phyloP scores from a whole-genome alignment of 2,113 vertebrate genomes.

The Neolamprologus kungweensis region DNA sequence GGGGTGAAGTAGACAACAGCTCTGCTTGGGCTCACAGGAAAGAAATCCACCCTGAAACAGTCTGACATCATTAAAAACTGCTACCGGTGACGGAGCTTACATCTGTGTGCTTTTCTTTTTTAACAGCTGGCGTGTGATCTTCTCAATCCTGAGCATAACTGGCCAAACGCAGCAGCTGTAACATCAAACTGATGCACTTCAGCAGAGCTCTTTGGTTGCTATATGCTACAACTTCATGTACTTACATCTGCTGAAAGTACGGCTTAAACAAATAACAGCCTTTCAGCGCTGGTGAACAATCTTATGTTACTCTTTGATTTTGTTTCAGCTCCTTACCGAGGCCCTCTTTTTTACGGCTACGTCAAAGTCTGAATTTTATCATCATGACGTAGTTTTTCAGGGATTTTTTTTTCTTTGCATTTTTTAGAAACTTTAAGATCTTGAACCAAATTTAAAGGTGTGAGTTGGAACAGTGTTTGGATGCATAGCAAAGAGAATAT shows the following conservation, averaged over 20 bases:
- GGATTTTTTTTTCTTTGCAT: neutral
- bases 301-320: neutral
- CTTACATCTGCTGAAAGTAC: neutral
- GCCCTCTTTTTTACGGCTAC: neutral
- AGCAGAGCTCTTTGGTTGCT: neutral
- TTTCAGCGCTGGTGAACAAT: neutral
- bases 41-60: conserved; percentile 45
- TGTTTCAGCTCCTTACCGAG: neutral
- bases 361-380: neutral
- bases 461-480: neutral
- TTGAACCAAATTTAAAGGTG: neutral
- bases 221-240: conserved; percentile 6
- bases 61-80: conserved; percentile 21
- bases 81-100: neutral
- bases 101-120: neutral
- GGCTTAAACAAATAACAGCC: neutral
- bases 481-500: neutral
- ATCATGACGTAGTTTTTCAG: neutral
- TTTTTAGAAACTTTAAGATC: neutral
- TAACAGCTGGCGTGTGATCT: neutral
- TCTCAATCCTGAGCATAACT: neutral
- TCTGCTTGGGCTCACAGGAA: conserved; percentile 11
- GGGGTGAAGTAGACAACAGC: conserved; percentile 40
- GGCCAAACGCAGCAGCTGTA: neutral
- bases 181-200: conserved; percentile 7